Conservation (phyloP, 2,888 invertebrate genomes). For the Spodoptera exigua region DNA sequence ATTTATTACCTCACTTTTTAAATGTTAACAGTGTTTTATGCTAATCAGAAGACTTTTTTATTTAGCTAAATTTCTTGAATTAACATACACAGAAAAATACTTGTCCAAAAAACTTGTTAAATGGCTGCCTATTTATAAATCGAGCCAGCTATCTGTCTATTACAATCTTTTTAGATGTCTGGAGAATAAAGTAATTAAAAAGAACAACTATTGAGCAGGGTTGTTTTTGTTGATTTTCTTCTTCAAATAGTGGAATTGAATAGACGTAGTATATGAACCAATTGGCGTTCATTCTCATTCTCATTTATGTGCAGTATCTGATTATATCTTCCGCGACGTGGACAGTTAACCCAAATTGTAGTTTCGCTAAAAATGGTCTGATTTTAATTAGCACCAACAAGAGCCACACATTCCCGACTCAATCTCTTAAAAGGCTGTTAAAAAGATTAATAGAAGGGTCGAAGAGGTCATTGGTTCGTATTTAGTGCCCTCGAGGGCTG, state of each 20-base stretch:
- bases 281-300: too few species aligned
- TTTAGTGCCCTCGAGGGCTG: constrained; percentile 77
- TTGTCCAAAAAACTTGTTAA: too few species aligned
- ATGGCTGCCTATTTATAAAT: too few species aligned
- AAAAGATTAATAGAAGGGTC: constrained; percentile 81
- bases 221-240: too few species aligned
- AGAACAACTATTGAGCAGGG: too few species aligned
- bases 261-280: too few species aligned
- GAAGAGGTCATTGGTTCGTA: constrained; percentile 75
- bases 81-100: background rate
- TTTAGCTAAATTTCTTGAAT: constrained; percentile 6
- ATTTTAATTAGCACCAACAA: constrained; percentile 71
- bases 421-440: constrained; percentile 72
- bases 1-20: constrained; percentile 21
- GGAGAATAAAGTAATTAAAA: too few species aligned
- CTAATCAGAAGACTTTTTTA: background rate
- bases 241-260: too few species aligned
- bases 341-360: constrained; percentile 2
- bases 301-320: too few species aligned
- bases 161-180: too few species aligned
- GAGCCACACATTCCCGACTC: constrained; percentile 57
- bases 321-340: background rate
- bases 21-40: constrained; percentile 1
- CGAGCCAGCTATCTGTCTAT: too few species aligned
- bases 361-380: constrained; percentile 36